These are phyloP conservation scores for Buphagus erythrorhynchus DNA, from an alignment of 2,797 vertebrate species.

Conservation along the genomic window DNA sequence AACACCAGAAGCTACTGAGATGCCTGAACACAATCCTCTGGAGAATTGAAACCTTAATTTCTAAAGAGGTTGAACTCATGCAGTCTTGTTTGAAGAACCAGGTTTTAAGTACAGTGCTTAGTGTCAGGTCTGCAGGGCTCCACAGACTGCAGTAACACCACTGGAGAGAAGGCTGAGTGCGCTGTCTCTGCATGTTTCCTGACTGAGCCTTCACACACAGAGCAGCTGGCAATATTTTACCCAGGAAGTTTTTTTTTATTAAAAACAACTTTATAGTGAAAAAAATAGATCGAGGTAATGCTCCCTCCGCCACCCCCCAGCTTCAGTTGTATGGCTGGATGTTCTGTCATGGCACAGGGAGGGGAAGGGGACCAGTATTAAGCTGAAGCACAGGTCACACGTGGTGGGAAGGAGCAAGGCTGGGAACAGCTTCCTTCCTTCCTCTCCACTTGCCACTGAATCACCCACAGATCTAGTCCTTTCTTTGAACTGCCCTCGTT, in stretches of 20 bases:
- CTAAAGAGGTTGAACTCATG: background rate
- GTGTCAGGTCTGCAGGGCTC: background rate
- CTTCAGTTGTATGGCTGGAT: background rate
- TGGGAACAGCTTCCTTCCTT: background rate
- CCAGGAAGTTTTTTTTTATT: background rate
- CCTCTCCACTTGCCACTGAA: background rate
- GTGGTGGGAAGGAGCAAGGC: background rate
- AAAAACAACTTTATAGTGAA: background rate
- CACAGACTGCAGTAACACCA: background rate
- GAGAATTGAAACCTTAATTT: background rate
- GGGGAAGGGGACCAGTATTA: background rate
- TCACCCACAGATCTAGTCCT: background rate
- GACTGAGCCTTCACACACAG: background rate
- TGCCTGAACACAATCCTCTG: background rate
- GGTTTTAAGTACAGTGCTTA: background rate
- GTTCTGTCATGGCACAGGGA: background rate
- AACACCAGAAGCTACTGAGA: background rate
- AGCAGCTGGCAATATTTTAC: background rate
- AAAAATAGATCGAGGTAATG: background rate
- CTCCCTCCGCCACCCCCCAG: background rate
- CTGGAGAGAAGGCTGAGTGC: background rate
- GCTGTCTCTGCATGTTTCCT: background rate
- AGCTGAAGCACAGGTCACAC: background rate
- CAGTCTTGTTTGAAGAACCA: background rate
- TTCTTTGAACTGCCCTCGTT: background rate